These are phyloP conservation scores for Scaptomyza caliginosa DNA, from an alignment of 2,888 invertebrate species.

Conservation along the genomic window DNA sequence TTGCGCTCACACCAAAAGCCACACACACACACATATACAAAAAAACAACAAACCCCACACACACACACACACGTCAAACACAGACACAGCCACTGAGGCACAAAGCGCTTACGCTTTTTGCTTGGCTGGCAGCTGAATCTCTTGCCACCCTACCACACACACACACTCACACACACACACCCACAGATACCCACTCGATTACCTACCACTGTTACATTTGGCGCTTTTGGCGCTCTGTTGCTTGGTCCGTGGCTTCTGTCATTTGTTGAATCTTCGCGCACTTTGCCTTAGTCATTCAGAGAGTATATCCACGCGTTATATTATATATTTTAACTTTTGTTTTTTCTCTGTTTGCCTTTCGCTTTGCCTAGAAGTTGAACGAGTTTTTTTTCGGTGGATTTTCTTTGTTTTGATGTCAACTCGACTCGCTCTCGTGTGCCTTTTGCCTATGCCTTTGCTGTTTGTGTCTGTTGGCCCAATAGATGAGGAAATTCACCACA, in stretches of 20 bases:
- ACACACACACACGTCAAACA: constrained; percentile 53
- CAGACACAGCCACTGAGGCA: constrained; percentile 61
- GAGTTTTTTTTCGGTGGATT: constrained; percentile 59
- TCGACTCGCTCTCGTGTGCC: constrained; percentile 48
- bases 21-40: constrained; percentile 14
- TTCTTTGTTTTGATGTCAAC: constrained; percentile 72
- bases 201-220: not conserved
- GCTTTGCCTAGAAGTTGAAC: constrained; percentile 36
- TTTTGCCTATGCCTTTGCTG: constrained; percentile 8
- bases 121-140: constrained; percentile 50
- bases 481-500: constrained; percentile 64
- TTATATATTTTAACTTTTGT: not conserved
- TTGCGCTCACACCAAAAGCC: constrained; percentile 55
- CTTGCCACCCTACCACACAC: constrained; percentile 7
- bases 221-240: constrained; percentile 50
- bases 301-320: constrained; percentile 52
- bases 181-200: not conserved
- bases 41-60: constrained; percentile 27
- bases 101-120: constrained; percentile 72
- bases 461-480: not conserved
- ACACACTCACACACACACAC: too few species aligned
- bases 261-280: constrained; percentile 75
- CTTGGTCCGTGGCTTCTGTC: constrained; percentile 67
- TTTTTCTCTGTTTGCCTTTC: constrained; percentile 10
- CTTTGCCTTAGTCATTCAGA: constrained; percentile 66